Percentiles rank a stretch among this genome's conserved stretches.
phyloP scores from a whole-genome alignment of 2,797 vertebrate genomes.

The Ceryle rudis region DNA sequence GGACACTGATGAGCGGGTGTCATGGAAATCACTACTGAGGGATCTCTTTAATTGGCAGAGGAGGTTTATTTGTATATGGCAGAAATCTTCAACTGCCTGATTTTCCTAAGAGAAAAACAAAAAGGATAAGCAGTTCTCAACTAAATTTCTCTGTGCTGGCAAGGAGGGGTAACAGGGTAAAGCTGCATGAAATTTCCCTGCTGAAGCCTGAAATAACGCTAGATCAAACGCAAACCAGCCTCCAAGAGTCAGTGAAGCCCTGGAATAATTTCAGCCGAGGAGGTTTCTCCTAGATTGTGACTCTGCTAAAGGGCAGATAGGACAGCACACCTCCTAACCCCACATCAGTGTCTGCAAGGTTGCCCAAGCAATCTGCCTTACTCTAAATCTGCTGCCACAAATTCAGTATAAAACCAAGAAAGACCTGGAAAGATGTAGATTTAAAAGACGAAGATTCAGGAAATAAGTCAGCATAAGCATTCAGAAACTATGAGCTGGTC shows the following conservation, averaged over 20 bases:
- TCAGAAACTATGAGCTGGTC: neutral
- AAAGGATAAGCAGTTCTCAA: neutral
- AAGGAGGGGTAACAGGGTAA: neutral
- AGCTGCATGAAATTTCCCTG: too few relatives aligned
- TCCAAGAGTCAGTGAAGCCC: too few relatives aligned
- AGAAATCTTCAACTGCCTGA: neutral
- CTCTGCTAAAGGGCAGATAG: too few relatives aligned
- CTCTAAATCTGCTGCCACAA: neutral
- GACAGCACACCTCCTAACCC: too few relatives aligned
- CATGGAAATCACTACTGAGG: neutral
- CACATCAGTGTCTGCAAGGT: neutral
- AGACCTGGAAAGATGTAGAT: too few relatives aligned
- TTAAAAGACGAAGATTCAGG: neutral
- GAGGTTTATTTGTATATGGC: neutral
- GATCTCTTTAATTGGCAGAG: neutral
- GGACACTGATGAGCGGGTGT: neutral
- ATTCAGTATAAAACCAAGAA: neutral
- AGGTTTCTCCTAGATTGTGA: too few relatives aligned
- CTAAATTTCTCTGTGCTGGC: neutral
- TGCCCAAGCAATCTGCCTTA: neutral
- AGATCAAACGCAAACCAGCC: too few relatives aligned
- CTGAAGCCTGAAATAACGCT: too few relatives aligned
- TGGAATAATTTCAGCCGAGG: too few relatives aligned
- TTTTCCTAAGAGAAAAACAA: neutral
- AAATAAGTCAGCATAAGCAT: neutral